Evolutionary conservation across 2,888 invertebrate species (phyloP).

Genomic region (Caenorhabditis sp.): DNA sequence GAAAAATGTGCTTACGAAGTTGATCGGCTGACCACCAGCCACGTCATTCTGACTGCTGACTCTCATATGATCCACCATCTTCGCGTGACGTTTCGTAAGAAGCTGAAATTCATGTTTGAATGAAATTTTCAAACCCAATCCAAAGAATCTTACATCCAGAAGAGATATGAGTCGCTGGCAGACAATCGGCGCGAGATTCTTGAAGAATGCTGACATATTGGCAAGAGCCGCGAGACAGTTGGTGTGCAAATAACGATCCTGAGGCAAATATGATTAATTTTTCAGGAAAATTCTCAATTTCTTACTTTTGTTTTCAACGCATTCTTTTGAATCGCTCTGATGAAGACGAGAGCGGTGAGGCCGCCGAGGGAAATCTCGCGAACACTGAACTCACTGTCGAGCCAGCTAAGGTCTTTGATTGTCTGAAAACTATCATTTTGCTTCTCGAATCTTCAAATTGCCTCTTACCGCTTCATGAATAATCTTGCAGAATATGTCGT

Average conservation of each 20-base stretch:
- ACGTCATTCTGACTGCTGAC: slow-evolving; percentile 64
- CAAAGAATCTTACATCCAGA: slow-evolving; percentile 66
- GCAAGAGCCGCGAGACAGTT: slow-evolving; percentile 98
- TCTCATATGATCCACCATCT: slow-evolving; percentile 79
- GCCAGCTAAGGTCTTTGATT: slow-evolving; percentile 92
- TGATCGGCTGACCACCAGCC: slow-evolving; percentile 47
- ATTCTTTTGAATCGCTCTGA: slow-evolving; percentile 96
- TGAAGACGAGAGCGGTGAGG: slow-evolving; percentile 94
- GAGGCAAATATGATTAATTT: slow-evolving; percentile 27
- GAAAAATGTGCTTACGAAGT: slow-evolving; percentile 56
- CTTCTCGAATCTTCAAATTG: too few species aligned
- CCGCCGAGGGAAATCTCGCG: slow-evolving; percentile 96
- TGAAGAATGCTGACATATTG: slow-evolving; percentile 96
- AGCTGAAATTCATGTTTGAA: slow-evolving; percentile 49
- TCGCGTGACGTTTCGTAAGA: slow-evolving; percentile 87
- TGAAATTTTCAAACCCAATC: neutral
- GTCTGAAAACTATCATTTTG: slow-evolving; percentile 86
- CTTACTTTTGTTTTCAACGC: slow-evolving; percentile 93
- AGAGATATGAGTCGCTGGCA: slow-evolving; percentile 91
- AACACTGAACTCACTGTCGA: slow-evolving; percentile 90
- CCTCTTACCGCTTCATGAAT: slow-evolving; percentile 91
- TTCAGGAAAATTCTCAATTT: slow-evolving; percentile 8
- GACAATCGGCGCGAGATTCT: slow-evolving; percentile 94
- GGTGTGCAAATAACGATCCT: slow-evolving; percentile 91
- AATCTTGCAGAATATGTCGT: slow-evolving; percentile 94